phyloP scores from a whole-genome alignment of 1,140 invertebrate species.

The Hypothenemus hampei region DNA sequence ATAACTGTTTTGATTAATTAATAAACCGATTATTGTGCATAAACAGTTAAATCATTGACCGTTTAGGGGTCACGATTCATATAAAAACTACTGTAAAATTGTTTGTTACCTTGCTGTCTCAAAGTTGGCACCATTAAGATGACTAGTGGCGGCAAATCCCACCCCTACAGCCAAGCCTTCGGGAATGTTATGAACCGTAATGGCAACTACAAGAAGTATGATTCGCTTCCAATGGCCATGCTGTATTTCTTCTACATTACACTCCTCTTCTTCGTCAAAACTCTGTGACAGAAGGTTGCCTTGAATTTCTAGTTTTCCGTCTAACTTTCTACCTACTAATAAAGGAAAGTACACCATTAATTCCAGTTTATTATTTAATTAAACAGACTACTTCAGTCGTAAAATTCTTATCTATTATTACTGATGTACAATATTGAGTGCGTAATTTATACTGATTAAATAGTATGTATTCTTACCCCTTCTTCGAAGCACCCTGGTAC shows the following conservation, averaged over 20 bases:
- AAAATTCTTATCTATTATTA: no score
- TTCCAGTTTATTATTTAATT: no score
- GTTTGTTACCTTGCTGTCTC: conserved; percentile 90
- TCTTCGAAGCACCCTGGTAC: conserved; percentile 34
- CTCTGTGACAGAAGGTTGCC: conserved; percentile 39
- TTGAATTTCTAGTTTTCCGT: conserved; percentile 30
- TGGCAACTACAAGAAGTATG: conserved; percentile 90
- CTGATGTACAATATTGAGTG: no score
- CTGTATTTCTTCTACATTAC: conserved; percentile 44
- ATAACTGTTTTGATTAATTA: neutral
- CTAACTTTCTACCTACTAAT: conserved; percentile 35
- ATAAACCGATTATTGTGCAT: neutral
- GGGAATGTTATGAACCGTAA: conserved; percentile 86
- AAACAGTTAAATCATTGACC: no score
- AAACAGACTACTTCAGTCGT: no score
- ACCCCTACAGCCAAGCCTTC: conserved; percentile 98
- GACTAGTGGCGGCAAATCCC: conserved; percentile 92
- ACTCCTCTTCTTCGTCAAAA: conserved; percentile 41
- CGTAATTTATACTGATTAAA: no score
- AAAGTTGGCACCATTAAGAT: conserved; percentile 78
- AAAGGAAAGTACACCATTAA: no score
- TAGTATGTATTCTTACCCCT: conserved; percentile 33
- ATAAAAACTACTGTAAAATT: no score
- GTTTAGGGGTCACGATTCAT: no score
- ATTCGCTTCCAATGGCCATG: conserved; percentile 83